A percentile compares a stretch with the other conserved stretches of the same genome.
Conservation (phyloP, 92 coral and sea anemone genomes). For the Paramuricea clavata region DNA sequence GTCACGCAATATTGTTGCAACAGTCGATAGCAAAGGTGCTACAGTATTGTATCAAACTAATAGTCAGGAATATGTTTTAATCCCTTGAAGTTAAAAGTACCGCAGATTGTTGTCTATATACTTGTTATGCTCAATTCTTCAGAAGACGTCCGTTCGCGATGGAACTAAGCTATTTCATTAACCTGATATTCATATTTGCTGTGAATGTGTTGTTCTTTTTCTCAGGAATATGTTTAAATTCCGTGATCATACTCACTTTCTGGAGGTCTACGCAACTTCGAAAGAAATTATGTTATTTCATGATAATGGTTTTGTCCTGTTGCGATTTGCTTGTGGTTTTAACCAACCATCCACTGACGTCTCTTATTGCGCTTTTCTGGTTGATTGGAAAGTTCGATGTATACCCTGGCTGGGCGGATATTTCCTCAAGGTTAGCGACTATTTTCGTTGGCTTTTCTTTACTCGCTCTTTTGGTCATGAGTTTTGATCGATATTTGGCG, state of each 20-base stretch:
- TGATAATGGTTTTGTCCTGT: conserved; percentile 4
- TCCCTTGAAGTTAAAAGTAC: too few relatives aligned
- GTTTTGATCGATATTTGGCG: neutral
- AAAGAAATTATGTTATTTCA: conserved; percentile 1
- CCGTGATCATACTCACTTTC: neutral
- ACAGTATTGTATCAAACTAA: too few relatives aligned
- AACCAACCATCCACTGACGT: neutral
- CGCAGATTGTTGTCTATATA: too few relatives aligned
- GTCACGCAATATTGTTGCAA: too few relatives aligned
- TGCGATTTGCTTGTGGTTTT: neutral
- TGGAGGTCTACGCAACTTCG: conserved; percentile 5
- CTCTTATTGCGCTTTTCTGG: neutral
- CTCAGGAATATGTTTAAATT: neutral
- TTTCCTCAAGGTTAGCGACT: neutral
- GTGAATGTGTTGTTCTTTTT: neutral
- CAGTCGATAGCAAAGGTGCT: too few relatives aligned
- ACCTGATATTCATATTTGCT: neutral
- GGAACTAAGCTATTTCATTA: neutral
- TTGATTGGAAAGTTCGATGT: neutral
- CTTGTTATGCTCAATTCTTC: too few relatives aligned
- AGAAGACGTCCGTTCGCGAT: too few relatives aligned
- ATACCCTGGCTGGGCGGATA: neutral
- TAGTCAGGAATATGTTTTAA: too few relatives aligned
- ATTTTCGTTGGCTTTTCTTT: neutral
- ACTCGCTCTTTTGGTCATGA: neutral